Evolutionary conservation across 2,797 vertebrate genomes (phyloP), one percentile per base, ranked within the genome.

Genomic region (Gallinago solitaria): DNA sequence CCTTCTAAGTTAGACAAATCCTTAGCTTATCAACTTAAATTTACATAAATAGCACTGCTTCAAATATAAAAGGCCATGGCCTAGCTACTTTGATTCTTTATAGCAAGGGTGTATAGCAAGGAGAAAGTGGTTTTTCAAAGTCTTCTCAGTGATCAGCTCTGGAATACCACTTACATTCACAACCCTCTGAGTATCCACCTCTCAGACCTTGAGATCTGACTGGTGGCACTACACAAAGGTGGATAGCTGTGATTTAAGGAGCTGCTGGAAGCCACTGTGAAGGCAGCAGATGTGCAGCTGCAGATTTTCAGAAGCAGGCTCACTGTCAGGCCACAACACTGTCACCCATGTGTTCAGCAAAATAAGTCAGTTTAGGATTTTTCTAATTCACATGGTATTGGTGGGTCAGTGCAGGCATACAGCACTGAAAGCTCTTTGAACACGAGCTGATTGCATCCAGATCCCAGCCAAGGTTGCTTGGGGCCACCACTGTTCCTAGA

Each of bases 1-100:
- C 35, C 47, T 87, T 71, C 24, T 37, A 87, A 92, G 28, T 6
- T 11, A 93, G 61, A 81, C 32, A 83, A 73, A 83, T 47, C n/a
- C 45, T 65, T 47, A 78, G 50, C 48, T 87, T 71, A 81, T 28
- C 45, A 37, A 69, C 20, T 28, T 59, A 12, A 59, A 63, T 56
- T 45, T 63, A 69, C 8, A 61, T 16, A 73, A 87, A 61, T 7
- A 75, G 30, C 0, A 0, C 6, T 41, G 24, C 9, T 87, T 86
- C 82, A 63, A 73, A 47, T 18, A 61, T 2, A 51, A 57, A 86
- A 83, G n/a, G 16, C 70, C 16, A 18, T 1, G 6, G 50, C 32
- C 88, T 76, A 68, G 33, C 39, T 63, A 32, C 51, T 91, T 51
- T 6, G 17, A 47, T 33, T 1, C 0, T 33, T 35, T 33, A 45